Conservation (phyloP, 2,888 invertebrate species). For the Orchesella flavescens region DNA sequence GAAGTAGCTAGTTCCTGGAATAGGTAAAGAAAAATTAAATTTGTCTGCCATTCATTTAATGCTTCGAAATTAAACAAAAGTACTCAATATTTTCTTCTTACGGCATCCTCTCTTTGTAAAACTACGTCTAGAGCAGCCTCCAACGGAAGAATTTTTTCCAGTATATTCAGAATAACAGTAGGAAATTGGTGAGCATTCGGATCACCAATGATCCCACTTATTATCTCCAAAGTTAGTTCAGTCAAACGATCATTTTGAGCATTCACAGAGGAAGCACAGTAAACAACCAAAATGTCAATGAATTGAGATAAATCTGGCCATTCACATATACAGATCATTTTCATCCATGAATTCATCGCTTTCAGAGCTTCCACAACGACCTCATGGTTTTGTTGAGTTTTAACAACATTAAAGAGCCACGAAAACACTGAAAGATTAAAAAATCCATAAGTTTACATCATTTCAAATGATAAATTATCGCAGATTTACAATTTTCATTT, state of each 20-base stretch:
- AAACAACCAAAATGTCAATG: slow-evolving; percentile 64
- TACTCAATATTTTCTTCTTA: slow-evolving; percentile 38
- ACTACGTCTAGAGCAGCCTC: slow-evolving; percentile 66
- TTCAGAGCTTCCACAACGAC: slow-evolving; percentile 67
- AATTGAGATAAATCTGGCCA: slow-evolving; percentile 67
- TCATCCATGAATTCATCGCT: slow-evolving; percentile 71
- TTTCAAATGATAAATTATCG: neutral
- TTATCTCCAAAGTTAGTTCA: slow-evolving; percentile 68
- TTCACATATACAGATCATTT: slow-evolving; percentile 69
- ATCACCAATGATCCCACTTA: slow-evolving; percentile 69
- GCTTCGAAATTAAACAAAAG: neutral
- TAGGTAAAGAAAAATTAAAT: neutral
- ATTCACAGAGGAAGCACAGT: slow-evolving; percentile 59
- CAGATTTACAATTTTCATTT: slow-evolving; percentile 13
- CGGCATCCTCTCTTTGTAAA: slow-evolving; percentile 66
- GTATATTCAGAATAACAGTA: slow-evolving; percentile 62
- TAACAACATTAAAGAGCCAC: slow-evolving; percentile 69
- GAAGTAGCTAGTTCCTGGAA: slow-evolving; percentile 70
- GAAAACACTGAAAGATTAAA: slow-evolving; percentile 64
- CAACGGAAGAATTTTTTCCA: slow-evolving; percentile 69
- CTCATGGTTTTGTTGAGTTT: slow-evolving; percentile 65
- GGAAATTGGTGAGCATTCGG: slow-evolving; percentile 69
- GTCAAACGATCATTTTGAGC: slow-evolving; percentile 65
- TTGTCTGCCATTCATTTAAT: neutral
- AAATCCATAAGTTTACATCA: neutral